These are phyloP conservation scores for Bucorvus abyssinicus DNA, from an alignment of 2,797 vertebrate species.

Conservation along the genomic window DNA sequence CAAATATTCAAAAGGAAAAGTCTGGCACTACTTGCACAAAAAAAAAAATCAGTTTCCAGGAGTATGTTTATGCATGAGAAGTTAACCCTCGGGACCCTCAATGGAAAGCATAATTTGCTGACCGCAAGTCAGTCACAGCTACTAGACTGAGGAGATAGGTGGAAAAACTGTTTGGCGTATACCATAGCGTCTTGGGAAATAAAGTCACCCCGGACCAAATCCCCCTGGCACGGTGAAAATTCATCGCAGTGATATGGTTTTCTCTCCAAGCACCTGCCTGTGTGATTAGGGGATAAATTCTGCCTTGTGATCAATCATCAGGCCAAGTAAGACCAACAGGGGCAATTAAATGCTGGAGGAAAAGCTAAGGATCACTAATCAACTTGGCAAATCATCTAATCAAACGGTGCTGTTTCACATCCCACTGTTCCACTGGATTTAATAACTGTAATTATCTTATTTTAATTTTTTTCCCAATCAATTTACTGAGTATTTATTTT, in stretches of 20 bases:
- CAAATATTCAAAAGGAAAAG: neutral
- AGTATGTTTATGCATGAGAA: neutral
- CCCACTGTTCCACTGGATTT: constrained; percentile 58
- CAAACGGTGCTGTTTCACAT: constrained; percentile 33
- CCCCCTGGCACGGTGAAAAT: neutral
- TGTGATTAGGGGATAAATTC: neutral
- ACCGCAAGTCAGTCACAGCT: neutral
- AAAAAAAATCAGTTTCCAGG: neutral
- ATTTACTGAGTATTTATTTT: constrained; percentile 64
- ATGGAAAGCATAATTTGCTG: neutral
- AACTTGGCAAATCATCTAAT: constrained; percentile 69
- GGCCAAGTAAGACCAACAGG: constrained; percentile 27
- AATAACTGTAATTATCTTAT: constrained; percentile 60
- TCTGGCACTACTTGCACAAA: neutral
- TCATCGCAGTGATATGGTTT: accelerated
- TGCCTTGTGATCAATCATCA: neutral
- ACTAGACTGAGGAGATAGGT: neutral
- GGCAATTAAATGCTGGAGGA: constrained; percentile 38
- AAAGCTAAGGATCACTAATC: constrained; percentile 63
- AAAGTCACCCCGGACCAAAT: neutral
- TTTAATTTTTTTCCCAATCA: constrained; percentile 64
- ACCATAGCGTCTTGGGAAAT: neutral
- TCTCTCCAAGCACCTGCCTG: neutral
- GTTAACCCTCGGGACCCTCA: neutral
- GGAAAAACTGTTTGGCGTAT: neutral